Evolutionary conservation across 1,140 invertebrate genomes (phyloP), one percentile per base, ranked within the genome.

Genomic region (Lineus longissimus): DNA sequence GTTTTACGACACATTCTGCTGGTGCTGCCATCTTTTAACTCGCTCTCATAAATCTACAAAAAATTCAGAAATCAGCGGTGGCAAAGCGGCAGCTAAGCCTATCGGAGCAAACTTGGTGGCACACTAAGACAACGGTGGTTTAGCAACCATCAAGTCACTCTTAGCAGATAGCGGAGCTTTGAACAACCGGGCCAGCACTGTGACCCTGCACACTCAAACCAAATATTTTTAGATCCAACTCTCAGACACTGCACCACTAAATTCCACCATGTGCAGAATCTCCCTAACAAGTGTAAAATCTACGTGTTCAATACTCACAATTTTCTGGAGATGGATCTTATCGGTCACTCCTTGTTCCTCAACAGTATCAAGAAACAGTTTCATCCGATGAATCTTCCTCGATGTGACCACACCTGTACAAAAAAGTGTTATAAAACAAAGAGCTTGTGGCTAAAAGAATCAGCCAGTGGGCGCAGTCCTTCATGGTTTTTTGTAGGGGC

Each of bases 1-100:
- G 87, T 86, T 73, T 86, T 88, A 58, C 85, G 86, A 69, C 88
- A 87, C 23, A 89, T 86, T 65, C 80, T 85, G 2, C 36, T 81
- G 23, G 80, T 75, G 54, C 82, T 82, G 0, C 86, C 86, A 80
- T 87, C 85, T 64, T 83, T 84, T 25, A 77, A 74, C 74, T 87
- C 86, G 63, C 84, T 81, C 56, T 83, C 81, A 56, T 76, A 71
- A 41, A 88, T 85, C 55, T 83, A 73, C 79, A 83, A 41, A 45
- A n/a, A n/a, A 7, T 1, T 60, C 67, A 63, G 43, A 29, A 59
- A 60, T 60, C n/a, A n/a, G n/a, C n/a, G n/a, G n/a, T n/a, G n/a
- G n/a, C n/a, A n/a, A n/a, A n/a, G n/a, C n/a, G n/a, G n/a, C n/a
- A n/a, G n/a, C n/a, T n/a, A n/a, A n/a, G n/a, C n/a, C n/a, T n/a